phyloP scores from a whole-genome alignment of 2,888 invertebrate species.

The Tupiocoris notatus region DNA sequence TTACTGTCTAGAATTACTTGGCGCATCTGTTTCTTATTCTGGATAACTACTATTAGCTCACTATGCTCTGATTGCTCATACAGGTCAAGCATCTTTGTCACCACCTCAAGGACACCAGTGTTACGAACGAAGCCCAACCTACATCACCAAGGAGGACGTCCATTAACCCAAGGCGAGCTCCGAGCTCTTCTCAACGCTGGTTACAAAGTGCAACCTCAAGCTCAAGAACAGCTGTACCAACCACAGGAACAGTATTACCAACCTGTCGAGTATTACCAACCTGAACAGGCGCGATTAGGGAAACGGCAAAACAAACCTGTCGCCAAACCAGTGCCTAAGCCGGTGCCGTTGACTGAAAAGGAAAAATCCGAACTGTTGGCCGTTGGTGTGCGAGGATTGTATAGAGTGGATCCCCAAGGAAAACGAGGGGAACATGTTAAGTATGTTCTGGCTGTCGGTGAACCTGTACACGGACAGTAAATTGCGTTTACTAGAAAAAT shows the following conservation, averaged over 20 bases:
- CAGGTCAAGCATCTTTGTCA: conserved; percentile 47
- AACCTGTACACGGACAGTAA: conserved; percentile 19
- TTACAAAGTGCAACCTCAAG: conserved; percentile 39
- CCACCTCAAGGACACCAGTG: conserved; percentile 40
- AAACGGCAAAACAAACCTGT: conserved; percentile 40
- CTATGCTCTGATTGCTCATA: conserved; percentile 34
- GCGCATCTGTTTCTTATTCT: too few relatives aligned
- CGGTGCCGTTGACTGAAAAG: conserved; percentile 47
- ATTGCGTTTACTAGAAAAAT: too few relatives aligned
- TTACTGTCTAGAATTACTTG: too few relatives aligned
- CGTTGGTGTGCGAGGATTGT: conserved; percentile 48
- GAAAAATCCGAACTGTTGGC: conserved; percentile 46
- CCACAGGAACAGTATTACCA: not conserved
- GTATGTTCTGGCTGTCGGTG: conserved; percentile 48
- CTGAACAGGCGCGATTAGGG: not conserved
- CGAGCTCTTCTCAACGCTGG: conserved; percentile 47
- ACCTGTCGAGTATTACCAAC: conserved; percentile 1
- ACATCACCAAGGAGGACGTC: conserved; percentile 40
- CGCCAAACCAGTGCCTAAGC: conserved; percentile 45
- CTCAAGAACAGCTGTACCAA: not conserved
- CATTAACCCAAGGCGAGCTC: conserved; percentile 47
- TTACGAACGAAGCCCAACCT: not conserved
- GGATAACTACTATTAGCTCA: too few relatives aligned
- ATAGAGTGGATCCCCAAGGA: conserved; percentile 48
- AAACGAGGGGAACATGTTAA: conserved; percentile 45